Evolutionary conservation across 2,113 vertebrate genomes (phyloP), one percentile per base, ranked within the genome.

Genomic region (Apeltes quadracus): DNA sequence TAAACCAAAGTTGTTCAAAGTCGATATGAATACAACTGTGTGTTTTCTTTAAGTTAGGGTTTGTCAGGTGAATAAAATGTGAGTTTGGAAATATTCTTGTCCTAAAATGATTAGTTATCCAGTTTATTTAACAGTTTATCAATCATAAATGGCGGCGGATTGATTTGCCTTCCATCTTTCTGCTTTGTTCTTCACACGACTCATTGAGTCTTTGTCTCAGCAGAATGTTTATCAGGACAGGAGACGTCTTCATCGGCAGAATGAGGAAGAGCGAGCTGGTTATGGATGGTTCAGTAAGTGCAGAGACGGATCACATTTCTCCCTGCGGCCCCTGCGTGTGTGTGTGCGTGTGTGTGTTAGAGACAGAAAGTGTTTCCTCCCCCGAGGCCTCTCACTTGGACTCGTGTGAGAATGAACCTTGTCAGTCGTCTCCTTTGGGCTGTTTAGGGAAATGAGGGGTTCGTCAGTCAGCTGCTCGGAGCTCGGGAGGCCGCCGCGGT

Each of bases 361-460:
- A 77, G 72, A 80, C 79, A 76, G 81, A 87, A 77, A 83, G 78
- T 84, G 85, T 89, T 89, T 90, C 87, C 79, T 87, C 88, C 85
- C 87, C 75, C 1, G 79, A 85, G 87, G 85, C 87, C 83, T 86
- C 84, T 84, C 87, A 87, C 85, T 91, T 89, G 82, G 84, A 82
- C 87, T 83, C 70, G 38, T 85, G 87, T 87, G 87, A 91, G 85
- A 91, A 88, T 88, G 87, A 89, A 74, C 77, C 78, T 81, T 75
- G 87, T 91, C 91, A 90, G 75, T 92, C 89, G 81, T 86, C 90
- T 88, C 32, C 84, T 91, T 54, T 1, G 80, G 79, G 75, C 82
- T 88, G 88, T 91, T 90, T 88, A 82, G 76, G 86, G 82, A 90
- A 90, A 89, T 80, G 76, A 87, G 80, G 81, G 79, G 79, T 82